Conservation (phyloP, 1,140 invertebrate genomes). For the Batillaria attramentaria region DNA sequence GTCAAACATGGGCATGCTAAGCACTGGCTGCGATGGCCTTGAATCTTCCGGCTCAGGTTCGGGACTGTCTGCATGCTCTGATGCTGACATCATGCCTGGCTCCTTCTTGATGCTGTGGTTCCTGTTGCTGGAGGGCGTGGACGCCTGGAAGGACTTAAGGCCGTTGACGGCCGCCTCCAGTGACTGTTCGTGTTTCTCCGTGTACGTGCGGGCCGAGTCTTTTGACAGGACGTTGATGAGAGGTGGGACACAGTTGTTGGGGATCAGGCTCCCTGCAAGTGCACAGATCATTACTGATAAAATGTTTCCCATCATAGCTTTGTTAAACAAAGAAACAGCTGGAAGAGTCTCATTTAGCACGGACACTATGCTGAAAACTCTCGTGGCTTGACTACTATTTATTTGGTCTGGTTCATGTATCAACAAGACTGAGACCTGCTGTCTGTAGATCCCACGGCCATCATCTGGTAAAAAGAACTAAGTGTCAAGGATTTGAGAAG, state of each 20-base stretch:
- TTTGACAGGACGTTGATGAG: constrained; percentile 84
- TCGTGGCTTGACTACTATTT: too few species aligned
- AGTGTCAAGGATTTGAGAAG: too few species aligned
- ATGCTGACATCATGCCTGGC: neutral
- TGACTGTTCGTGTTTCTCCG: constrained; percentile 74
- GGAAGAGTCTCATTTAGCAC: too few species aligned
- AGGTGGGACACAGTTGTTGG: constrained; percentile 87
- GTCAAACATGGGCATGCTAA: constrained; percentile 40
- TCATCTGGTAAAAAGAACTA: too few species aligned
- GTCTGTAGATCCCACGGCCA: too few species aligned
- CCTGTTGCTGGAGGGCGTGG: constrained; percentile 17
- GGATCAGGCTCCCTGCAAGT: constrained; percentile 85
- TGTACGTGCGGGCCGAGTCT: constrained; percentile 87
- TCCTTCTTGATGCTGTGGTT: neutral
- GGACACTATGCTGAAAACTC: too few species aligned
- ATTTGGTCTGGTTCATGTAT: too few species aligned
- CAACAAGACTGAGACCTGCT: too few species aligned
- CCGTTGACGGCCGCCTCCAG: constrained; percentile 26
- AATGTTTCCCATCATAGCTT: too few species aligned
- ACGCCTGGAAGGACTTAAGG: constrained; percentile 30
- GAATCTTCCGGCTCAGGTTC: too few species aligned
- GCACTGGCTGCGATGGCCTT: constrained; percentile 17
- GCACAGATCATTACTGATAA: too few species aligned
- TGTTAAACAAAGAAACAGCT: too few species aligned
- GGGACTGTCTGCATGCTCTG: neutral